Percentiles rank a stretch among this genome's conserved stretches.
These are phyloP conservation scores for Sminthopsis crassicaudata DNA, from an alignment of 2,113 vertebrate genomes.

Conservation along the genomic window DNA sequence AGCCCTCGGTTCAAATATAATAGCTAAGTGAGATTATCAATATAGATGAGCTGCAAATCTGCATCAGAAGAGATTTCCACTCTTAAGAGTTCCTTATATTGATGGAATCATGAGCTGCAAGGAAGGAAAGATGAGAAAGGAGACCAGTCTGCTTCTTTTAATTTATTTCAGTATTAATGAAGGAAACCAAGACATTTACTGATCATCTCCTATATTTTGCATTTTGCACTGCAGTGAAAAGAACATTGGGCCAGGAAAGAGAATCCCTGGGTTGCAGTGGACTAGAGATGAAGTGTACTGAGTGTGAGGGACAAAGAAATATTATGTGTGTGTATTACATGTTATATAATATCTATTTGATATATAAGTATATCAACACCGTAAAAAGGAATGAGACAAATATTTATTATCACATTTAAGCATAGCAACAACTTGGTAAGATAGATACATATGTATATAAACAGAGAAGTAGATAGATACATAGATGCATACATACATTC, in stretches of 20 bases:
- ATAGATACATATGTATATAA: not conserved
- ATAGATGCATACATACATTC: not conserved
- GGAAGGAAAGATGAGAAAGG: not conserved
- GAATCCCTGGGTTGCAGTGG: not conserved
- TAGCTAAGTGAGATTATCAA: no score
- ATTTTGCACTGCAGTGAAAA: not conserved
- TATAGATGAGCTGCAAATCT: no score
- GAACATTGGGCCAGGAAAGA: not conserved
- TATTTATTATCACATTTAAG: not conserved
- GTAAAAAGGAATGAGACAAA: not conserved
- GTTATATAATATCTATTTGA: not conserved
- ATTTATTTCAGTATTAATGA: no score
- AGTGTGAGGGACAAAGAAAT: not conserved
- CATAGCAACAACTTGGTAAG: no score
- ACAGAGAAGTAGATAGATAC: not conserved
- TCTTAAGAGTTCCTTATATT: no score
- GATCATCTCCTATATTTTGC: no score
- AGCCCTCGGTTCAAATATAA: no score
- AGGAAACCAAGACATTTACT: no score
- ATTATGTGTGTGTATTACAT: not conserved
- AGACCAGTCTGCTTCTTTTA: not conserved
- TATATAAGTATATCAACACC: not conserved
- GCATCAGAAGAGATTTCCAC: no score
- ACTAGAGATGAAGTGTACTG: not conserved
- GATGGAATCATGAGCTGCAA: no score